These are phyloP conservation scores for Globia sparganii DNA, from an alignment of 2,888 invertebrate genomes.

Conservation along the genomic window DNA sequence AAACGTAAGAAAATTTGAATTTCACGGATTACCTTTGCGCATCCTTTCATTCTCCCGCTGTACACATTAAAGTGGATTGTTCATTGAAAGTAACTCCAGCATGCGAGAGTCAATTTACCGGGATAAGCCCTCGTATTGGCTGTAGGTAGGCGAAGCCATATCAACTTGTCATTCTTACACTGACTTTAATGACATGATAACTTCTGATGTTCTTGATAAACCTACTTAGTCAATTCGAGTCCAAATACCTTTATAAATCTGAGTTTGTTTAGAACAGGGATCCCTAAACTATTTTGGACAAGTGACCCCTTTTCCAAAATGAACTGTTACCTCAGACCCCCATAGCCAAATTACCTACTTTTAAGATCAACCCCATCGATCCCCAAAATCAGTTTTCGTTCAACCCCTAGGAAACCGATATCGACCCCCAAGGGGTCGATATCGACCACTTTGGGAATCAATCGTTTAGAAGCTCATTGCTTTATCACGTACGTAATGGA, in stretches of 20 bases:
- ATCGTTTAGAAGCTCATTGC: background rate
- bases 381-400: too few species aligned
- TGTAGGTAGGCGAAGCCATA: slow-evolving; percentile 44
- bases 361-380: too few species aligned
- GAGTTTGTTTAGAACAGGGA: background rate
- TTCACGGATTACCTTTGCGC: too few species aligned
- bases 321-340: too few species aligned
- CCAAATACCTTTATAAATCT: slow-evolving; percentile 1
- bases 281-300: too few species aligned
- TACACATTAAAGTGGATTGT: slow-evolving; percentile 12
- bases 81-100: slow-evolving; percentile 10
- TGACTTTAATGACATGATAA: slow-evolving; percentile 22
- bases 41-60: background rate
- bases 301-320: too few species aligned
- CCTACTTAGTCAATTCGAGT: slow-evolving; percentile 17
- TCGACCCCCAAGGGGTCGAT: too few species aligned
- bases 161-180: slow-evolving; percentile 26
- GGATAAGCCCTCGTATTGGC: slow-evolving; percentile 13
- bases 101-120: slow-evolving; percentile 36
- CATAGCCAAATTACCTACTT: too few species aligned
- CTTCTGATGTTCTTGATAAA: slow-evolving; percentile 10
- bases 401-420: too few species aligned
- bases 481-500: background rate
- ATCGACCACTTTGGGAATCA: too few species aligned
- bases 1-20: too few species aligned